These are phyloP conservation scores for Aphaenogaster ashmeadi DNA, from an alignment of 1,140 invertebrate genomes.

Conservation along the genomic window DNA sequence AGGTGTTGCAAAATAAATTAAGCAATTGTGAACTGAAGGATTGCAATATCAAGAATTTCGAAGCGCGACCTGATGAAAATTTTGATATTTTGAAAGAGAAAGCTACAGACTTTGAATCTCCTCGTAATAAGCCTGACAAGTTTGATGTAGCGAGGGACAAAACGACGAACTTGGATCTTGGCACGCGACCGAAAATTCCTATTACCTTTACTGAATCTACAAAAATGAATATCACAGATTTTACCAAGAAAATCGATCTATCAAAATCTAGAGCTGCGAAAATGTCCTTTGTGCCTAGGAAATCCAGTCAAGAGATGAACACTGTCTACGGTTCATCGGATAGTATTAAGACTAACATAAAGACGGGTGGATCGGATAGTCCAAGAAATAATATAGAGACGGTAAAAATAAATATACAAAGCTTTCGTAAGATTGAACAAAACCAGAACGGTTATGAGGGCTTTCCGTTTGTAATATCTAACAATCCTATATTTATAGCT, in stretches of 20 bases:
- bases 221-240: constrained; percentile 77
- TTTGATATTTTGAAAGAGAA: constrained; percentile 64
- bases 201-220: constrained; percentile 67
- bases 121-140: constrained; percentile 69
- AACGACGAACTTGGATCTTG: constrained; percentile 74
- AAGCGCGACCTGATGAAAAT: constrained; percentile 62
- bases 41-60: constrained; percentile 41
- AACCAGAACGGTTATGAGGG: constrained; percentile 82
- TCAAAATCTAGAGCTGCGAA: constrained; percentile 71
- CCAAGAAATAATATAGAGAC: constrained; percentile 80
- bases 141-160: constrained; percentile 73
- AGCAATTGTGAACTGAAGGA: constrained; percentile 72
- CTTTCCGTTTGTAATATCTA: constrained; percentile 84
- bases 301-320: constrained; percentile 73
- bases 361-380: constrained; percentile 71
- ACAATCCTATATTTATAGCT: constrained; percentile 83
- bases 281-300: constrained; percentile 69
- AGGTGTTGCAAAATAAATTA: constrained; percentile 49
- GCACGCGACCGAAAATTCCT: constrained; percentile 80
- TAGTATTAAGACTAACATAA: constrained; percentile 77
- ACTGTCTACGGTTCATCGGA: constrained; percentile 70
- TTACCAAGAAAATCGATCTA: constrained; percentile 78
- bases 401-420: constrained; percentile 81
- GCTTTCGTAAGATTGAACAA: constrained; percentile 80
- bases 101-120: constrained; percentile 72